Percentiles rank a stretch among this genome's conserved stretches.
phyloP scores from a whole-genome alignment of 2,888 invertebrate genomes.

The Eucera pruinosa region DNA sequence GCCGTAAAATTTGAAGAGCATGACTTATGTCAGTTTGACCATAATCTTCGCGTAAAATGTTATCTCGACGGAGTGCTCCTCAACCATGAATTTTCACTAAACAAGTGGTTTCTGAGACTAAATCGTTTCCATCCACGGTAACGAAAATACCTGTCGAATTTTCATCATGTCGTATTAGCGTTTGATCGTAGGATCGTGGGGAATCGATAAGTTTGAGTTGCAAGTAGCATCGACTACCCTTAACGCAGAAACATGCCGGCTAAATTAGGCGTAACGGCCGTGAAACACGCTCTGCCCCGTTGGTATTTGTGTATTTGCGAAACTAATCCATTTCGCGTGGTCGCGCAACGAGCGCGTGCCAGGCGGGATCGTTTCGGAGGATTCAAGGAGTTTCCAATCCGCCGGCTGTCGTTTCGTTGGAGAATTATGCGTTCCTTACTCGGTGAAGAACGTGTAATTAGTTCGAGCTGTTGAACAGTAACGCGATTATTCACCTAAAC shows the following conservation, averaged over 20 bases:
- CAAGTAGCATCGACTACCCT: constrained; percentile 36
- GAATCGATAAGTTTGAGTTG: constrained; percentile 23
- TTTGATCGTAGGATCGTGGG: not conserved
- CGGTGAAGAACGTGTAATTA: constrained; percentile 56
- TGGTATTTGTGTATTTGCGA: constrained; percentile 60
- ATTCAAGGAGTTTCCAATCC: constrained; percentile 65
- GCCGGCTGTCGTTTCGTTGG: constrained; percentile 60
- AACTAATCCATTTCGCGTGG: constrained; percentile 62
- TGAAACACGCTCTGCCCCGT: constrained; percentile 50
- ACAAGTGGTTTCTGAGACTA: no score
- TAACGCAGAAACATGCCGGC: constrained; percentile 31
- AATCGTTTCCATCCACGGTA: not conserved
- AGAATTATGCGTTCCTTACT: constrained; percentile 60
- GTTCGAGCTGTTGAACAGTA: constrained; percentile 50
- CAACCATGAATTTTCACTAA: not conserved
- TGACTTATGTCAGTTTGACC: no score
- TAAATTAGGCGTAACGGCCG: constrained; percentile 61
- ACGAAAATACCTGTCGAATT: not conserved
- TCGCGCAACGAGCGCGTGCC: constrained; percentile 28
- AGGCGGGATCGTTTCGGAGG: constrained; percentile 48
- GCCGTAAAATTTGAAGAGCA: no score
- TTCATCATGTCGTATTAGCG: not conserved
- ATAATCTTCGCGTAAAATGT: not conserved
- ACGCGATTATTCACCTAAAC: constrained; percentile 60
- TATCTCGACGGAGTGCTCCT: not conserved